Base-by-base conservation (phyloP, 2,888 invertebrate species). In the Dryocosmus kuriphilus region DNA sequence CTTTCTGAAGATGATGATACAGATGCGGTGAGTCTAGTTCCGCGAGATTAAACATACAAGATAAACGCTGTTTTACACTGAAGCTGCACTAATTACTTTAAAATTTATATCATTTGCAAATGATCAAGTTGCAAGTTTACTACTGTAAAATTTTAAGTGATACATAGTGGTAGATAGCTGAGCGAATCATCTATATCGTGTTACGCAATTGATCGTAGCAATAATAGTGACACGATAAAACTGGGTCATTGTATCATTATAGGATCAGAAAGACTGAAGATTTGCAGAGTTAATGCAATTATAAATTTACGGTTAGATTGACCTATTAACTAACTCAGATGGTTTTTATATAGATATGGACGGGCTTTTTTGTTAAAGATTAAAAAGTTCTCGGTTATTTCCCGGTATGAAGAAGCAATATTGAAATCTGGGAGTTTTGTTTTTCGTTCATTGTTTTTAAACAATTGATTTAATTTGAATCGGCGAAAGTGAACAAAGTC, bases 241-340 rank as follows among this genome's bases (percentile, higher is more conserved):
- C 78, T 87, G 83, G 88, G 87, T 88, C 89, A 85, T 83, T 84
- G 85, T 85, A 84, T 86, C 83, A 77, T 77, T 81, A 82, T 76
- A 75, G 78, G 73, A 77, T 77, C 81, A 80, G 77, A 77, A 79
- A 78, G 80, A 82, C 78, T 77, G 71, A 78, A 79, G 82, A 85
- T 85, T 83, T 80, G 80, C 77, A 74, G 78, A 76, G 63, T 78
- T 77, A 75, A 67, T 80, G n/a, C 35, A 30, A 63, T 63, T 63
- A 63, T 11, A n/a, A 32, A 35, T 32, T 35, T 63, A 0, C 35
- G 22, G n/a, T 63, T 63, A 35, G 2, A 35, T 63, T 63, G 62
- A n/a, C 32, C 22, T 35, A 19, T 61, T 32, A 4, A 3, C 19
- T 63, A 35, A 63, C 62, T 35, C 5, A 35, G 22, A 63, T 63